Base-by-base conservation (phyloP, 1,140 invertebrate genomes). In the Drosophila nebulosa region DNA sequence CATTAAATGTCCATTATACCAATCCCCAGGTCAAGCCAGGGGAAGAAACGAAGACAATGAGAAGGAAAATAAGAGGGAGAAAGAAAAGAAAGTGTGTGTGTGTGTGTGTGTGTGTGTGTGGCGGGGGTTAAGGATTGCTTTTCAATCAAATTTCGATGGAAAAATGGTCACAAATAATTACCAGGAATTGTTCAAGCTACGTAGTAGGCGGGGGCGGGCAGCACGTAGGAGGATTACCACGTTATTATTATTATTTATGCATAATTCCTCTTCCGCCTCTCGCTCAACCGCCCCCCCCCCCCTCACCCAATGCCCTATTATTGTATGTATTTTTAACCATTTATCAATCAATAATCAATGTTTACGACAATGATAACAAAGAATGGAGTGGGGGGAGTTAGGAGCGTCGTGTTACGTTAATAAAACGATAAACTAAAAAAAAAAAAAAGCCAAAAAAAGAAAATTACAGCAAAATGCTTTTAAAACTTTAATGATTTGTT, bases 1-100 rank as follows among this genome's bases (percentile, higher is more conserved):
- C 69, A 76, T 76, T 76, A 76, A 76, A 76, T 69, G 69, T 76
- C 69, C 73, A 76, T 76, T 73, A 76, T 57, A 64, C 53, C 61
- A 21, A 21, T n/a, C 53, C 56, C 27, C 62, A 12, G 4, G 9
- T 42, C 32, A 51, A 14, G n/a, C 16, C n/a, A 9, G 14, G 7
- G 24, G 26, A 30, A 16, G n/a, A 30, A 16, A 30, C 1, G 9
- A 1, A 51, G 56, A 71, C n/a, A n/a, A n/a, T n/a, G 32, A 51
- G 1, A 16, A 6, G 9, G 39, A 46, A 7, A 46, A 3, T 3
- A 12, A 12, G 1, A 4, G 4, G n/a, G 6, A 32, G 30, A 12
- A 12, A 32, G 30, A 12, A 12, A 12, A 32, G 30, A 12, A 12
- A 12, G 32, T 32, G 3, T 32, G 9, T 12, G 30, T 24, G 10